Evolutionary conservation across 1,140 invertebrate genomes (phyloP).

Genomic region (Caenorhabditis tropicalis): DNA sequence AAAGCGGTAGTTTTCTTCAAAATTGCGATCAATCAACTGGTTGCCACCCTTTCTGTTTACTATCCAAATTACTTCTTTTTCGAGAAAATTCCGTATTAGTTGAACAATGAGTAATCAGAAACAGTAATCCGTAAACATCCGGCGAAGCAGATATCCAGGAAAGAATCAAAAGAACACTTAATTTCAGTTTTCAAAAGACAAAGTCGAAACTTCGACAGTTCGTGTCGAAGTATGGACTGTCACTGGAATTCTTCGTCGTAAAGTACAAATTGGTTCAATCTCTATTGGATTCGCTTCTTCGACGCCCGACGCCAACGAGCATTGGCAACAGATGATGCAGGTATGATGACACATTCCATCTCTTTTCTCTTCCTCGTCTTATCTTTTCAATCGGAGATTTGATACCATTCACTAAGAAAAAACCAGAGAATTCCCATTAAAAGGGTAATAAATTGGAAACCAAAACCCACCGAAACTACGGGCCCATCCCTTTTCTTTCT

Average conservation of each 20-base stretch:
- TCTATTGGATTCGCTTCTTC: constrained; percentile 39
- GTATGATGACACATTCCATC: constrained; percentile 38
- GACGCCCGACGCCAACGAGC: constrained; percentile 44
- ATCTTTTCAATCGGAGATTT: not conserved
- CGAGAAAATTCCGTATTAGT: no score
- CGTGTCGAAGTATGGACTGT: constrained; percentile 44
- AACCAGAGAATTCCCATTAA: not conserved
- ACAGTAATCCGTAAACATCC: no score
- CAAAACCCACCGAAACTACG: not conserved
- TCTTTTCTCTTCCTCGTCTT: not conserved
- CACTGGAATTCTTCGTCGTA: constrained; percentile 42
- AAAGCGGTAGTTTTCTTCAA: not conserved
- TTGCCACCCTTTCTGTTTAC: not conserved
- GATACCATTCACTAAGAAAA: not conserved
- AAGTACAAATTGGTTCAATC: constrained; percentile 7
- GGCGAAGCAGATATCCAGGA: not conserved
- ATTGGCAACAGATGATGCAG: constrained; percentile 51
- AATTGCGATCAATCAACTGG: not conserved
- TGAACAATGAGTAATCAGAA: no score
- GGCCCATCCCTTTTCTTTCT: not conserved
- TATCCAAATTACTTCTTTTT: not conserved
- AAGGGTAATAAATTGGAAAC: not conserved
- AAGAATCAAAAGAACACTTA: not conserved
- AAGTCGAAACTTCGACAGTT: constrained; percentile 28
- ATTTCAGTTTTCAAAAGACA: constrained; percentile 31